phyloP scores from a whole-genome alignment of 2,888 invertebrate genomes.

The Rotaria magnacalcarata region DNA sequence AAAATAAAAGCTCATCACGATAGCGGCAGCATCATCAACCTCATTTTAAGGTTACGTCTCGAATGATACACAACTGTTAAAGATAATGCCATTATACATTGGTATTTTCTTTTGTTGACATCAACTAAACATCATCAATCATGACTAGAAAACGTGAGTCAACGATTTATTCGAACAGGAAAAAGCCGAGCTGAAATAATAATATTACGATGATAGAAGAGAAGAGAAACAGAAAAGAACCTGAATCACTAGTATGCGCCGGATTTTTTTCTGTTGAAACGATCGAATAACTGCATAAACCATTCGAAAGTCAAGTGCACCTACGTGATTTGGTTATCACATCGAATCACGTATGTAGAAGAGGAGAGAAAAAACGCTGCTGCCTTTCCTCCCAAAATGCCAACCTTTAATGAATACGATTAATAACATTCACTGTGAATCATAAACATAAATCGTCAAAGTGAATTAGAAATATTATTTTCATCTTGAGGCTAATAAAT shows the following conservation, averaged over 20 bases:
- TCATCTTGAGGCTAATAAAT: not conserved
- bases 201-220: not conserved
- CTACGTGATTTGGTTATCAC: slow-evolving; percentile 13
- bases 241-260: not conserved
- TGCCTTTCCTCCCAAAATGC: too few relatives aligned
- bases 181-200: not conserved
- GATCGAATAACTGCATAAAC: not conserved
- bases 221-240: not conserved
- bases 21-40: not conserved
- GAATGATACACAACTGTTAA: not conserved
- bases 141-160: slow-evolving; percentile 4
- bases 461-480: not conserved
- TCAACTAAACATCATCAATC: slow-evolving; percentile 14
- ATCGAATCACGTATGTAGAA: not conserved
- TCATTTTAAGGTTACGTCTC: not conserved
- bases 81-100: not conserved
- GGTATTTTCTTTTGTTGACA: slow-evolving; percentile 13
- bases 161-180: not conserved
- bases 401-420: too few relatives aligned
- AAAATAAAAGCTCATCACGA: not conserved
- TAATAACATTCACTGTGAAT: not conserved
- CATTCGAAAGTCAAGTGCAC: slow-evolving; percentile 15
- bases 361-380: too few relatives aligned
- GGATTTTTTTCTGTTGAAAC: not conserved
- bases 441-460: not conserved